These are phyloP conservation scores for Bruchidius siliquastri DNA, from an alignment of 2,888 invertebrate genomes.

Conservation along the genomic window DNA sequence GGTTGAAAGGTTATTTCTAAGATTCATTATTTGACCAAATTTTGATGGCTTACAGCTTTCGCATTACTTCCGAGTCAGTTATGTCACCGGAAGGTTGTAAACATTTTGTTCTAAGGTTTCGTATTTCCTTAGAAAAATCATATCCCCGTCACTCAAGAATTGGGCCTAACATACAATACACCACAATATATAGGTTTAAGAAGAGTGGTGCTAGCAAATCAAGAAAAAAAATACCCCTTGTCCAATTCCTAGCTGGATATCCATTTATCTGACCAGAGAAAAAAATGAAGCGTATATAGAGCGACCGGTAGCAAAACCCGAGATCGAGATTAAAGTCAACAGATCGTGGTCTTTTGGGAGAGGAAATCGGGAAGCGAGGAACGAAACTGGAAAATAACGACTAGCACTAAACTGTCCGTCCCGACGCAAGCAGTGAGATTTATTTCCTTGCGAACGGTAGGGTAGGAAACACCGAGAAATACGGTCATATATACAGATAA, in stretches of 20 bases:
- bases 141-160: no score
- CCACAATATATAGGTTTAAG: no score
- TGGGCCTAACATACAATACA: no score
- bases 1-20: no score
- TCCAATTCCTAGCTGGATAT: background rate
- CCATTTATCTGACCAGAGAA: background rate
- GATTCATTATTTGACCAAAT: no score
- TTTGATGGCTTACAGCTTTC: no score
- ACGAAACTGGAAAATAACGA: background rate
- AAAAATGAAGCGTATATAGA: background rate
- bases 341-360: background rate
- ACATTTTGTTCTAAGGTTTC: no score
- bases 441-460: background rate
- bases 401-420: background rate
- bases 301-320: background rate
- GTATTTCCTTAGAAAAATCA: no score
- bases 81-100: no score
- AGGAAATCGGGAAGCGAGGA: background rate
- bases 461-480: background rate
- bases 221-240: background rate
- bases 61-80: no score
- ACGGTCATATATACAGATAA: background rate
- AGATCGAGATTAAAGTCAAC: background rate
- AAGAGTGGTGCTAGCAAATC: background rate
- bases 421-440: background rate